Conservation (phyloP, 1,140 invertebrate genomes). For the Scaptodrosophila lebanonensis region DNA sequence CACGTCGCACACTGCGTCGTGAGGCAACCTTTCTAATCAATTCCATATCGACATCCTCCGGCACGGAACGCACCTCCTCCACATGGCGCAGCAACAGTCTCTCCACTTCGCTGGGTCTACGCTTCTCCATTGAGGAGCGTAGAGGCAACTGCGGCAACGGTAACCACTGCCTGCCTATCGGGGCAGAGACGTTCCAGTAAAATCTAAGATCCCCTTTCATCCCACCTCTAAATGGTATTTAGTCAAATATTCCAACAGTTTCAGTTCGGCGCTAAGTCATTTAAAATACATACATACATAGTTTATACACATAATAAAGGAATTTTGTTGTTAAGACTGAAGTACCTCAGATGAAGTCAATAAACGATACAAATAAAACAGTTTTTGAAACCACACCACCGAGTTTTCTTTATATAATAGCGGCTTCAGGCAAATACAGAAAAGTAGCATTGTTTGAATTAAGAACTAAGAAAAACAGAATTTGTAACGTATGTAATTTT, state of each 20-base stretch:
- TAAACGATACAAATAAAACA: conserved; percentile 59
- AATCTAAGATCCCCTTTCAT: conserved; percentile 29
- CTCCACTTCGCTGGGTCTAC: conserved; percentile 44
- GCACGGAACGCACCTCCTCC: conserved; percentile 59
- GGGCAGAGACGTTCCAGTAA: conserved; percentile 49
- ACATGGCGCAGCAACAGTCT: conserved; percentile 62
- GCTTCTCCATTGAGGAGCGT: conserved; percentile 31
- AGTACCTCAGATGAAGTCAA: conserved; percentile 75
- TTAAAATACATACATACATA: conserved; percentile 63
- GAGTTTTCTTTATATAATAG: background rate
- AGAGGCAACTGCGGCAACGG: conserved; percentile 57
- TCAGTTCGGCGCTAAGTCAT: background rate
- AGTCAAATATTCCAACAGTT: conserved; percentile 57
- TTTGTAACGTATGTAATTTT: no score
- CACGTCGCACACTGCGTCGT: conserved; percentile 48
- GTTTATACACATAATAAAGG: conserved; percentile 56
- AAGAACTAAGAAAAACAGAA: no score
- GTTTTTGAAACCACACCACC: conserved; percentile 51
- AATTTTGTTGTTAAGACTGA: conserved; percentile 75
- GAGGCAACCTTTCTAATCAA: conserved; percentile 68
- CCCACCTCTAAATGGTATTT: conserved; percentile 41
- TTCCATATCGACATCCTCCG: conserved; percentile 68
- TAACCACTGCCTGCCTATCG: conserved; percentile 55
- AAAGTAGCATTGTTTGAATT: no score
- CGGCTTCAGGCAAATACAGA: no score